Percentiles rank a stretch among this genome's conserved stretches.
Evolutionary conservation across 2,797 vertebrate genomes (phyloP).

Genomic region (Pampus argenteus): DNA sequence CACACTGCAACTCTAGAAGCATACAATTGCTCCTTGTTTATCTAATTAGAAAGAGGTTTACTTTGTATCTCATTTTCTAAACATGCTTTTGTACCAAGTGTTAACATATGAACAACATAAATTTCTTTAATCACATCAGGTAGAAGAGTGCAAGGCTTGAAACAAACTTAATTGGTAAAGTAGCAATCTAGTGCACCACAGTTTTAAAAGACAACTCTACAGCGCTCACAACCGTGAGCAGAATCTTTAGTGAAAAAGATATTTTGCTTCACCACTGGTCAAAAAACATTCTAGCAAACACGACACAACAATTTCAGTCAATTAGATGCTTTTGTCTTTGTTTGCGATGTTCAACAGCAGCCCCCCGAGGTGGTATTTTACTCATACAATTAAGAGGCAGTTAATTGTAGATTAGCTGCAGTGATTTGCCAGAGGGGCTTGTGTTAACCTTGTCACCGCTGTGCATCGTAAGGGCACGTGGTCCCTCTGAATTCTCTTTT

Average conservation of each 20-base stretch:
- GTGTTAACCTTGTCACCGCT: constrained; percentile 51
- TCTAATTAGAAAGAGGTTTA: constrained; percentile 39
- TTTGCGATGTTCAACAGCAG: constrained; percentile 13
- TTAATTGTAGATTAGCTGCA: constrained; percentile 69
- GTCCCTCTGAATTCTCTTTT: constrained; percentile 36
- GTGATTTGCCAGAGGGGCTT: constrained; percentile 54
- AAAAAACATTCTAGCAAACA: constrained; percentile 30
- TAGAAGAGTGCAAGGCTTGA: not conserved
- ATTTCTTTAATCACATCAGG: constrained; percentile 47
- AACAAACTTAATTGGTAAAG: not conserved
- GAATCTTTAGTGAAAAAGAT: not conserved
- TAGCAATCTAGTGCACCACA: not conserved
- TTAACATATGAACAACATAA: constrained; percentile 36
- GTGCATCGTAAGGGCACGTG: constrained; percentile 33
- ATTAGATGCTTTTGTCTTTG: constrained; percentile 47
- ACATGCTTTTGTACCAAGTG: constrained; percentile 18
- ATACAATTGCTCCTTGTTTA: constrained; percentile 2
- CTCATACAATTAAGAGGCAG: constrained; percentile 65
- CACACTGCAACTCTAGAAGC: constrained; percentile 9
- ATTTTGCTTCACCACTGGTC: not conserved
- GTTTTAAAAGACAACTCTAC: constrained; percentile 3
- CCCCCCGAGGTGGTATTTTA: constrained; percentile 39
- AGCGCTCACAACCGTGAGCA: constrained; percentile 5
- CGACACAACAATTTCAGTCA: constrained; percentile 27
- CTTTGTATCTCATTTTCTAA: constrained; percentile 10